These are phyloP conservation scores for Atta cephalotes DNA, from an alignment of 1,140 invertebrate species.

Conservation along the genomic window DNA sequence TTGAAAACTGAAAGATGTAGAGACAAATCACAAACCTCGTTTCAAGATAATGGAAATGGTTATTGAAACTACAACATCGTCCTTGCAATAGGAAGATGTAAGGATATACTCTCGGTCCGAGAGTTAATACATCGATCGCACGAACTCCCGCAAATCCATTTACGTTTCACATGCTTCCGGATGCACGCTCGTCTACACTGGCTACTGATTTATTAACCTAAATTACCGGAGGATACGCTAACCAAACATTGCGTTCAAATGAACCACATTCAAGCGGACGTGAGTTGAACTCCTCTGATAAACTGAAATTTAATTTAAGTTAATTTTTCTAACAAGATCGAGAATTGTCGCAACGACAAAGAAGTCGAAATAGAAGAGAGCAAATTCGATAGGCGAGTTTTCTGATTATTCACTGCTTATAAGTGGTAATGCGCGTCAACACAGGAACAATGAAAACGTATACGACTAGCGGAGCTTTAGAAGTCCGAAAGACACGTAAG, in stretches of 20 bases:
- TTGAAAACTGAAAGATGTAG: not conserved
- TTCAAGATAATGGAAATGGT: slow-evolving; percentile 45
- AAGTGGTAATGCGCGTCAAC: not conserved
- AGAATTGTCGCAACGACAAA: not conserved
- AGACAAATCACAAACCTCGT: slow-evolving; percentile 36
- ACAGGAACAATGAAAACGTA: not conserved
- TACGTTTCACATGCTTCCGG: slow-evolving; percentile 47
- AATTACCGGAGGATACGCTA: slow-evolving; percentile 41
- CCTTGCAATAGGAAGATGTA: slow-evolving; percentile 47
- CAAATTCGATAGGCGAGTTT: slow-evolving; percentile 37
- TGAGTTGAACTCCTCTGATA: slow-evolving; percentile 8
- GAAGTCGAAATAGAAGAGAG: not conserved
- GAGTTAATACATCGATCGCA: slow-evolving; percentile 50
- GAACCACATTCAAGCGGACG: not conserved
- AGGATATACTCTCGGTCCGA: slow-evolving; percentile 53
- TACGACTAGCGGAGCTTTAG: slow-evolving; percentile 56
- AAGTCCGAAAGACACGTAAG: slow-evolving; percentile 68
- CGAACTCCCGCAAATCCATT: slow-evolving; percentile 46
- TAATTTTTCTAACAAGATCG: slow-evolving; percentile 25
- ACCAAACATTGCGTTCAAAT: slow-evolving; percentile 24
- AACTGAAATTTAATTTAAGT: not conserved
- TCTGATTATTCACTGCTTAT: slow-evolving; percentile 13
- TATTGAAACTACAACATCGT: slow-evolving; percentile 54
- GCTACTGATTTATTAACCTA: slow-evolving; percentile 45
- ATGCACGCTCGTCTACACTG: not conserved